Percentiles rank a stretch among this genome's conserved stretches.
phyloP scores from a whole-genome alignment of 2,888 invertebrate genomes.

The Ditula angustiorana region DNA sequence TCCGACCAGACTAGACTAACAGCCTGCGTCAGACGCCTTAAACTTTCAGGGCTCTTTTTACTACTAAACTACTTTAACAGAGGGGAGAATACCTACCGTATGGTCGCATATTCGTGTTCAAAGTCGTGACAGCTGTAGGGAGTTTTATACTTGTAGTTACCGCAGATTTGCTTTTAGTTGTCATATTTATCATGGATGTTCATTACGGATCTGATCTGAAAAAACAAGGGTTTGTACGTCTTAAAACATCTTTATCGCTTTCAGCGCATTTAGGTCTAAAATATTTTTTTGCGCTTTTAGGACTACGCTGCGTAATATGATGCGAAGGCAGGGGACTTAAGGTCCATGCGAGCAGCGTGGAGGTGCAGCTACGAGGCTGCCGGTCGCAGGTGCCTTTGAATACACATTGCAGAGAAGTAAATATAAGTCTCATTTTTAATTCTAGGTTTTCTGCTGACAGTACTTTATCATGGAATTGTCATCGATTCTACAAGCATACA shows the following conservation, averaged over 20 bases:
- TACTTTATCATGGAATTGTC: no score
- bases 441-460: no score
- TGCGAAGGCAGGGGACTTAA: no score
- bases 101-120: slow-evolving; percentile 28
- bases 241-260: background rate
- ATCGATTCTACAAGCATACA: no score
- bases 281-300: no score
- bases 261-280: no score
- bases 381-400: no score
- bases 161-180: slow-evolving; percentile 25
- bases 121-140: slow-evolving; percentile 4
- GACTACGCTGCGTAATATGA: no score
- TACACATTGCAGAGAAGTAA: no score
- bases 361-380: no score
- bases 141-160: slow-evolving; percentile 17
- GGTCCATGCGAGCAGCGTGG: no score
- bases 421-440: no score
- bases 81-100: slow-evolving; percentile 29
- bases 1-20: slow-evolving; percentile 59
- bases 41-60: slow-evolving; percentile 50
- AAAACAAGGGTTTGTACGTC: background rate
- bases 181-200: background rate
- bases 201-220: background rate
- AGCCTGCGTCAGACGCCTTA: slow-evolving; percentile 48
- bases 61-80: slow-evolving; percentile 40